Percentiles rank a stretch among this genome's conserved stretches.
phyloP scores from a whole-genome alignment of 2,888 invertebrate species.

The Drosophila recens region DNA sequence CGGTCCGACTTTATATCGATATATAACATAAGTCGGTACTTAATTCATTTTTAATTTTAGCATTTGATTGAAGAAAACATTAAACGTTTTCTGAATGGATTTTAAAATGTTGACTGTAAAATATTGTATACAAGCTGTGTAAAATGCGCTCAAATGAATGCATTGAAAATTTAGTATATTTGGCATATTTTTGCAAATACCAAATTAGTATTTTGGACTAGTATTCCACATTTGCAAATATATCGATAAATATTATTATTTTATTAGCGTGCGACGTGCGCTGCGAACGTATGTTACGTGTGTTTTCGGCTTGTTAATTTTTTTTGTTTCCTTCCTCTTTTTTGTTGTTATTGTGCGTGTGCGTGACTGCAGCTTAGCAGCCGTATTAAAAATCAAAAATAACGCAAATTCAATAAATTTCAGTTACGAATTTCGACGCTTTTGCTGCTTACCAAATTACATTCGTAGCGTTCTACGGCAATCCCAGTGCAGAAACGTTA shows the following conservation, averaged over 20 bases:
- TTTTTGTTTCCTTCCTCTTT: constrained; percentile 63
- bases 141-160: background rate
- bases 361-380: constrained; percentile 40
- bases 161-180: constrained; percentile 12
- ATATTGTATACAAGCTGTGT: background rate
- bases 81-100: no score
- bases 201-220: constrained; percentile 20
- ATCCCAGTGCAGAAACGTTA: constrained; percentile 44
- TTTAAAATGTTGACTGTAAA: background rate
- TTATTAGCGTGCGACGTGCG: constrained; percentile 64
- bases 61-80: background rate
- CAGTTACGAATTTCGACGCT: background rate
- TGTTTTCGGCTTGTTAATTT: constrained; percentile 74
- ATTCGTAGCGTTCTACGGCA: constrained; percentile 19
- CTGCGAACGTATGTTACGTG: constrained; percentile 74
- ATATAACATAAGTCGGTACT: background rate
- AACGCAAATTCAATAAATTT: constrained; percentile 11
- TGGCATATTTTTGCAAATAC: constrained; percentile 44
- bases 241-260: constrained; percentile 54
- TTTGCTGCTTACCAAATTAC: constrained; percentile 1
- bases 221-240: constrained; percentile 14
- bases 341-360: constrained; percentile 67
- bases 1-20: constrained; percentile 4
- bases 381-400: constrained; percentile 23
- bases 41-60: no score